Evolutionary conservation across 1,140 invertebrate species (phyloP), one percentile per base, ranked within the genome.

Genomic region (Caenorhabditis tropicalis): DNA sequence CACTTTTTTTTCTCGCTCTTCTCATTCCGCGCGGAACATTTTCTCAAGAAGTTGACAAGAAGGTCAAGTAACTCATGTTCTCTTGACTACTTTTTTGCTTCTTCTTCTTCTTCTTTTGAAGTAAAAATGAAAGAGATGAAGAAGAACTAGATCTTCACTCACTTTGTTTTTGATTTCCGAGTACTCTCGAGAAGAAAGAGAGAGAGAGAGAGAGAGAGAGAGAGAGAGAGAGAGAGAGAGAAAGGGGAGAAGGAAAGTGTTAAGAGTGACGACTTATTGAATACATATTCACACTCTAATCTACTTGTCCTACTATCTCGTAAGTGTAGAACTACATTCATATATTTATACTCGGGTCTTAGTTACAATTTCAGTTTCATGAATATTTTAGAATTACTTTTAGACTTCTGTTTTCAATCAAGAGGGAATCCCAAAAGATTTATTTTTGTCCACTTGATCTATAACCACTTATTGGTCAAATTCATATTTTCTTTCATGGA

Each of bases 11-110:
- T n/a, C n/a, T n/a, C n/a, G n/a, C n/a, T 21, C n/a, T 21, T 51
- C 15, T 51, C n/a, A n/a, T 60, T 60, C 56, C 56, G 56, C 56
- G 56, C 56, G 56, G 56, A 60, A 60, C 27, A 31, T 31, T 60
- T 27, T 60, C 29, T 31, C 1, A 31, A 27, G 31, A 29, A 31
- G 29, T 9, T 31, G 56, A 60, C 56, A 60, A 60, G 56, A 60
- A 60, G 56, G 56, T 60, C 56, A 60, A 60, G 56, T 60, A 60
- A 60, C 56, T 29, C 9, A 7, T 51, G 24, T 27, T 27, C 29
- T 31, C 51, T 60, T 60, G 56, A 60, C 56, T 16, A 31, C 24
- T 29, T 60, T 31, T 60, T 60, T 60, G 56, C 56, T 29, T 60
- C 19, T 27, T 31, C 27, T 29, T 31, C 4, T 9, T 15, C 4